phyloP scores from a whole-genome alignment of 2,113 vertebrate species.

The Grantiella picta region DNA sequence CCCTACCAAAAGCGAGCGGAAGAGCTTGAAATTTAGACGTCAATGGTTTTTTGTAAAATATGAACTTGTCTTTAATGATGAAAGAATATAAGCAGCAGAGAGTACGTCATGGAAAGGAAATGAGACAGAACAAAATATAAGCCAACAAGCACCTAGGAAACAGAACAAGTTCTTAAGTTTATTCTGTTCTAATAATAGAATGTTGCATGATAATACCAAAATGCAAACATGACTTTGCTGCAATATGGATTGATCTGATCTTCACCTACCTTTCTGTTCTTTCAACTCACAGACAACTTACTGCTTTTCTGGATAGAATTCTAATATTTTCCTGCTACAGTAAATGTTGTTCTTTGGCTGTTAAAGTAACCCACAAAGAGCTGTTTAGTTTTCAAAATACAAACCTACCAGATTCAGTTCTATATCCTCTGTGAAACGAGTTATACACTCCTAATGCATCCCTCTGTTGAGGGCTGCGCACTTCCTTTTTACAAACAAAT shows the following conservation, averaged over 20 bases:
- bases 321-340: background rate
- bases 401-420: background rate
- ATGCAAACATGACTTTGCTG: background rate
- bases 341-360: background rate
- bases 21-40: background rate
- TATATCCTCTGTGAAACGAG: background rate
- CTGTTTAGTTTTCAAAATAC: background rate
- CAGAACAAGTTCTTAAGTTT: background rate
- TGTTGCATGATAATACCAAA: background rate
- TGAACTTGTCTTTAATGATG: background rate
- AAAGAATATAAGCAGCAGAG: background rate
- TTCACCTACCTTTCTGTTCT: background rate
- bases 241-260: background rate
- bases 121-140: background rate
- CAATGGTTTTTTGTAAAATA: background rate
- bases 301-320: background rate
- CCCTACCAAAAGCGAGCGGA: background rate
- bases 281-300: background rate
- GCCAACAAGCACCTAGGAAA: background rate
- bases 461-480: background rate
- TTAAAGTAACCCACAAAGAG: background rate
- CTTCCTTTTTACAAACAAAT: background rate
- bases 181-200: background rate
- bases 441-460: background rate
- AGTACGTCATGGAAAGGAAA: background rate